phyloP scores from a whole-genome alignment of 1,140 invertebrate species.

The Drosophila carrolli region DNA sequence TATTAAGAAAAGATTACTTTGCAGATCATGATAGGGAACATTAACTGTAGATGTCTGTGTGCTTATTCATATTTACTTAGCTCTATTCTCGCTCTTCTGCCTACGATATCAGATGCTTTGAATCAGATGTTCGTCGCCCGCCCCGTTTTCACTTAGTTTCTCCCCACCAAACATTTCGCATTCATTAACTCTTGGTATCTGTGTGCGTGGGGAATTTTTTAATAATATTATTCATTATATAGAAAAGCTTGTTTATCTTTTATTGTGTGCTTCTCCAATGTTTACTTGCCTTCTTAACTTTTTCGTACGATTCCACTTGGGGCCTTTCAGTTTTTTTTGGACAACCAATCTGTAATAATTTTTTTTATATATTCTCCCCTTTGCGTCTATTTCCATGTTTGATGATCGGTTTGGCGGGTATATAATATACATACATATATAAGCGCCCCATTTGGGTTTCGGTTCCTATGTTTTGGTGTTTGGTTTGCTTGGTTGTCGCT shows the following conservation, averaged over 20 bases:
- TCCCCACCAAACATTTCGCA: slow-evolving; percentile 58
- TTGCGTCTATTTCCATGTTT: slow-evolving; percentile 49
- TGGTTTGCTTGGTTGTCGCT: slow-evolving; percentile 29
- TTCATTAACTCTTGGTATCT: slow-evolving; percentile 53
- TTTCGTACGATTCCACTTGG: slow-evolving; percentile 60
- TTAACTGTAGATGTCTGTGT: neutral
- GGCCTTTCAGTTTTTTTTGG: slow-evolving; percentile 30
- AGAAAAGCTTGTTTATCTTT: slow-evolving; percentile 44
- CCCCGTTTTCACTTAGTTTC: slow-evolving; percentile 13
- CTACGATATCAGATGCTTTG: slow-evolving; percentile 54
- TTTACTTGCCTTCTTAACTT: slow-evolving; percentile 63
- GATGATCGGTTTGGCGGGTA: slow-evolving; percentile 11
- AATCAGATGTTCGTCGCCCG: slow-evolving; percentile 63
- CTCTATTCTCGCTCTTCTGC: slow-evolving; percentile 5
- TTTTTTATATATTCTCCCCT: slow-evolving; percentile 35
- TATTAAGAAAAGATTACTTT: neutral
- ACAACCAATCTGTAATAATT: slow-evolving; percentile 75
- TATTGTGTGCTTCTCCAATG: slow-evolving; percentile 43
- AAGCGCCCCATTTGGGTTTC: slow-evolving; percentile 48
- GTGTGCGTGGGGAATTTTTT: slow-evolving; percentile 39
- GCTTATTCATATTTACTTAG: slow-evolving; percentile 22
- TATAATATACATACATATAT: slow-evolving; percentile 33
- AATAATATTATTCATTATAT: slow-evolving; percentile 55
- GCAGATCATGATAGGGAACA: neutral
- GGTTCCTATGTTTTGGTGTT: slow-evolving; percentile 51